A percentile compares a stretch with the other conserved stretches of the same genome.
These are phyloP conservation scores for Diprion similis DNA, from an alignment of 1,140 invertebrate species.

Conservation along the genomic window DNA sequence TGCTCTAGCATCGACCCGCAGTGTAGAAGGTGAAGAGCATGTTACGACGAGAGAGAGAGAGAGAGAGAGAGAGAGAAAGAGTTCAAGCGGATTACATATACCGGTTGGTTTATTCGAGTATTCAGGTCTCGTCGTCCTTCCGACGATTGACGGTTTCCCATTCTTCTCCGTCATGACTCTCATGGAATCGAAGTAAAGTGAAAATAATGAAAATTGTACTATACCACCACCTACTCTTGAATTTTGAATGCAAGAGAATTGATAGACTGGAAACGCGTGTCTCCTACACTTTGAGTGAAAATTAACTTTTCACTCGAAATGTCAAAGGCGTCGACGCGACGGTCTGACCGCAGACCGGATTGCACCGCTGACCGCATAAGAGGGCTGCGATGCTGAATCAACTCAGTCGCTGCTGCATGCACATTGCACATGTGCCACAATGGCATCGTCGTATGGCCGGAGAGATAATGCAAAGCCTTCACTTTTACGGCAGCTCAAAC, in stretches of 20 bases:
- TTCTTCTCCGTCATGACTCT: background rate
- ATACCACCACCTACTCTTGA: too few relatives aligned
- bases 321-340: constrained; percentile 3
- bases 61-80: background rate
- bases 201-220: too few relatives aligned
- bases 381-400: too few relatives aligned
- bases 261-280: background rate
- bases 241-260: too few relatives aligned
- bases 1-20: background rate
- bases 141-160: background rate
- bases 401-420: too few relatives aligned
- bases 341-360: background rate
- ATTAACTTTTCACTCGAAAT: background rate
- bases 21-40: background rate
- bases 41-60: background rate
- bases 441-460: too few relatives aligned
- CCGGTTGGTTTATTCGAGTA: background rate
- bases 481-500: too few relatives aligned
- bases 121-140: background rate
- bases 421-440: too few relatives aligned
- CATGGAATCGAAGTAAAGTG: too few relatives aligned
- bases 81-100: background rate
- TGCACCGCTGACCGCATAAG: background rate
- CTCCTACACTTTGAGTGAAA: background rate
- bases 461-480: too few relatives aligned